phyloP scores from a whole-genome alignment of 2,888 invertebrate species.

The Stenodera caucasica region DNA sequence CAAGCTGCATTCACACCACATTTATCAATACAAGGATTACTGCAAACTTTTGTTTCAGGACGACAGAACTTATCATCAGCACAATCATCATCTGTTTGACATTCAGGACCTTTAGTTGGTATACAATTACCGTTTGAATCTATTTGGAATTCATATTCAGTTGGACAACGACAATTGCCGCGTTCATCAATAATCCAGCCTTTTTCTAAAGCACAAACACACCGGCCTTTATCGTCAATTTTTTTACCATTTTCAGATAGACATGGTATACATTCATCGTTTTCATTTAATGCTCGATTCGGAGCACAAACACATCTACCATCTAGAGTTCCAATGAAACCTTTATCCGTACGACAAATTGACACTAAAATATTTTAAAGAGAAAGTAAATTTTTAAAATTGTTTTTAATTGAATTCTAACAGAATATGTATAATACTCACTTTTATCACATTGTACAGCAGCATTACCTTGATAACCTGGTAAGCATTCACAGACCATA shows the following conservation, averaged over 20 bases:
- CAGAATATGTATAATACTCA: too few relatives aligned
- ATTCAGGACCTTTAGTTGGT: constrained; percentile 60
- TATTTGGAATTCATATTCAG: constrained; percentile 67
- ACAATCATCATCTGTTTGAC: constrained; percentile 74
- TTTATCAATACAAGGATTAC: constrained; percentile 76
- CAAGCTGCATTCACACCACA: constrained; percentile 80
- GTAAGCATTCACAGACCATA: constrained; percentile 85
- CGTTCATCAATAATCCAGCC: constrained; percentile 78
- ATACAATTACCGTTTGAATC: constrained; percentile 66
- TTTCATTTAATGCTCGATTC: constrained; percentile 73
- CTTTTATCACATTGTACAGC: constrained; percentile 80
- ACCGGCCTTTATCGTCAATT: constrained; percentile 75
- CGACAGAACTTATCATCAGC: constrained; percentile 77
- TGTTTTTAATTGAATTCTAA: constrained; percentile 2
- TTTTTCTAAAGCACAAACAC: constrained; percentile 78
- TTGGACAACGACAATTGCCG: constrained; percentile 75
- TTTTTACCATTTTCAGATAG: constrained; percentile 70
- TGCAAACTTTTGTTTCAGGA: constrained; percentile 68
- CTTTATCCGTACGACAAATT: constrained; percentile 68
- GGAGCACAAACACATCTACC: constrained; percentile 76
- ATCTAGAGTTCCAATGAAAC: constrained; percentile 65
- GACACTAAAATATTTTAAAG: constrained; percentile 55
- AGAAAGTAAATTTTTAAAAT: too few relatives aligned
- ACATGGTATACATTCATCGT: constrained; percentile 79
- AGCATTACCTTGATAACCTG: constrained; percentile 86